These are phyloP conservation scores for Cynocephalus volans DNA, from an alignment of 2,113 vertebrate genomes.

Conservation along the genomic window DNA sequence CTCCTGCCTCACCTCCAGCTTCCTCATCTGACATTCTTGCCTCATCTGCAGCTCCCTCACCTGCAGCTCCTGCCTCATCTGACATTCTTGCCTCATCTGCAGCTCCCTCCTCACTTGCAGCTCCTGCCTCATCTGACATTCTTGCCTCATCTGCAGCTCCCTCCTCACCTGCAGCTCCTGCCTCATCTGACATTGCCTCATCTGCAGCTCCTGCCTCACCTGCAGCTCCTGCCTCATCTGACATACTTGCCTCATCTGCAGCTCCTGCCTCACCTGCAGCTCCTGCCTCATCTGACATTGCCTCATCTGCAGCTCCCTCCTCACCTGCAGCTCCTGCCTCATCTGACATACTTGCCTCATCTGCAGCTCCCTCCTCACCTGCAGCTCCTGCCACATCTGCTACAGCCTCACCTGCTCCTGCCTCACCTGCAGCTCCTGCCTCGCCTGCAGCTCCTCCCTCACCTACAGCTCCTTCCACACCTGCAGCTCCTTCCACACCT, in stretches of 20 bases:
- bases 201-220: constrained; percentile 33
- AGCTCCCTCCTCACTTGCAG: background rate
- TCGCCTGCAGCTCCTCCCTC: background rate
- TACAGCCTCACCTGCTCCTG: rapidly evolving
- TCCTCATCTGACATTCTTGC: rapidly evolving
- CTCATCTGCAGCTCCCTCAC: rapidly evolving
- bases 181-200: background rate
- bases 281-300: background rate
- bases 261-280: background rate
- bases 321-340: background rate
- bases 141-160: background rate
- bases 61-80: rapidly evolving
- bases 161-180: background rate
- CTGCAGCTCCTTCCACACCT: background rate
- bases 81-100: background rate
- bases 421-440: background rate
- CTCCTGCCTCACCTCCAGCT: rapidly evolving
- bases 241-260: background rate
- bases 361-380: background rate
- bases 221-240: background rate
- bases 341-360: too few species aligned
- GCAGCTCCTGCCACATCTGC: background rate
- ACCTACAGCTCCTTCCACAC: rapidly evolving
- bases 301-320: rapidly evolving
- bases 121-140: too few species aligned